Conservation (phyloP, 2,113 vertebrate species). For the Athene cunicularia region DNA sequence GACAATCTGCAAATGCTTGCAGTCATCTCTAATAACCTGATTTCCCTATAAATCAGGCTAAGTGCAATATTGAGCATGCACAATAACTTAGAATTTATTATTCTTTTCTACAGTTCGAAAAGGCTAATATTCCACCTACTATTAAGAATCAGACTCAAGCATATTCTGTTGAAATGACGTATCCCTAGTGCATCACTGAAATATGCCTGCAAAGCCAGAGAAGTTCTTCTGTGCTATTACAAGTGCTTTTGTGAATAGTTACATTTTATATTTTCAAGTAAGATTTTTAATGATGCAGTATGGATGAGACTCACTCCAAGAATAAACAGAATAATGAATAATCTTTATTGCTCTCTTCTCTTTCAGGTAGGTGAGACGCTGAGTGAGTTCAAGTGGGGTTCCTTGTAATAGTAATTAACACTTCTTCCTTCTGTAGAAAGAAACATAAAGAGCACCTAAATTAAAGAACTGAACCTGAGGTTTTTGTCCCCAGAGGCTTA, state of each 20-base stretch:
- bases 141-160: neutral
- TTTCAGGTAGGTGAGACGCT: neutral
- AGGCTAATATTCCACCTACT: neutral
- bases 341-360: neutral
- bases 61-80: neutral
- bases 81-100: neutral
- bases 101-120: neutral
- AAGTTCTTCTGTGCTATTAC: neutral
- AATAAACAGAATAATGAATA: neutral
- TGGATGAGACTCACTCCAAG: neutral
- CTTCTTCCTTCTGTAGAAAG: neutral
- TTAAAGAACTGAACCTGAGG: neutral
- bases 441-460: neutral
- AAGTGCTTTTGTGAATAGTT: neutral
- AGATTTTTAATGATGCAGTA: neutral
- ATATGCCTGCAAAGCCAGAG: neutral
- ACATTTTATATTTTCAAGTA: neutral
- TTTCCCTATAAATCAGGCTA: neutral
- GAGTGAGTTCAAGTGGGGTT: neutral
- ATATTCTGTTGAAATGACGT: neutral
- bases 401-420: conserved; percentile 21
- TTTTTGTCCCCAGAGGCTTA: neutral
- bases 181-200: neutral
- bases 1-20: neutral
- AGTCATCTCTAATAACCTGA: neutral